Conservation (phyloP, 2,888 invertebrate genomes). For the Oxystoma pomonae region DNA sequence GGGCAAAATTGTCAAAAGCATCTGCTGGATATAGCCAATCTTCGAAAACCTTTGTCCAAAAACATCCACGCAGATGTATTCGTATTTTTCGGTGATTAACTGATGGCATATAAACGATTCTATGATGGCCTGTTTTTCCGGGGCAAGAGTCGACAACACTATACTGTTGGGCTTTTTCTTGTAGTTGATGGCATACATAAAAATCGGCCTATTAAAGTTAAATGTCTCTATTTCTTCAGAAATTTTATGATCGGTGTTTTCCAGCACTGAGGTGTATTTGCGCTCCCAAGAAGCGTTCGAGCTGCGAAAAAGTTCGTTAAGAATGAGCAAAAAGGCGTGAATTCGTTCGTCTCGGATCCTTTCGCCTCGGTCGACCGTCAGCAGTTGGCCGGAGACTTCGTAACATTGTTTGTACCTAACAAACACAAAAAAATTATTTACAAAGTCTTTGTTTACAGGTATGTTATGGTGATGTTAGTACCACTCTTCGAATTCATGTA, state of each 20-base stretch:
- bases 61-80: conserved; percentile 73
- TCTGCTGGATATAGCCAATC: conserved; percentile 80
- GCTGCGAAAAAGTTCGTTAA: conserved; percentile 90
- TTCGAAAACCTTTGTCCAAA: conserved; percentile 73
- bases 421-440: too few relatives aligned
- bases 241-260: conserved; percentile 42
- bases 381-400: conserved; percentile 79
- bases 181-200: conserved; percentile 49
- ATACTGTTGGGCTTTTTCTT: conserved; percentile 40
- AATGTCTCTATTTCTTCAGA: conserved; percentile 39
- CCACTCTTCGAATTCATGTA: too few relatives aligned
- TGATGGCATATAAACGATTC: conserved; percentile 86
- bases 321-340: conserved; percentile 87
- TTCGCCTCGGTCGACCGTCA: conserved; percentile 70
- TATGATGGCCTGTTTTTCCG: conserved; percentile 59
- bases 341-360: conserved; percentile 84
- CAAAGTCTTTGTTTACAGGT: too few relatives aligned
- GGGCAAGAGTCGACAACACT: conserved; percentile 49
- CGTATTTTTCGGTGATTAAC: conserved; percentile 78
- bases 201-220: conserved; percentile 35
- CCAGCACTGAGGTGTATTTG: conserved; percentile 69
- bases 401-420: conserved; percentile 81
- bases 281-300: conserved; percentile 86
- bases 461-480: too few relatives aligned
- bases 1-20: conserved; percentile 82